Base-by-base conservation (phyloP, 2,797 vertebrate genomes). In the Paratrypauchen microcephalus region DNA sequence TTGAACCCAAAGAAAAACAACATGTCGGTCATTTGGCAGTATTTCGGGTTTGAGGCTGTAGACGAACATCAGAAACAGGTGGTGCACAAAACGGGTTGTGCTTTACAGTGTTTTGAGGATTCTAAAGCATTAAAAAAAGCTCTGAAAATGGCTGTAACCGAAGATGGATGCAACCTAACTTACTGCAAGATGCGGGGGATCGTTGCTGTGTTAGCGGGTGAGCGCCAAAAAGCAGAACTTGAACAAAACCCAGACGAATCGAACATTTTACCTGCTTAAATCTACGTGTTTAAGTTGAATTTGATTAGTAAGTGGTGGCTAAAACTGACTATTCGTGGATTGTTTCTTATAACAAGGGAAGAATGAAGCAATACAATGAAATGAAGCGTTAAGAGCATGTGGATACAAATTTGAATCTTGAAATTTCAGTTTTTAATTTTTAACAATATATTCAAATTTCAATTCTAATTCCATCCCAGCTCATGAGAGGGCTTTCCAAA, bases 161-260 rank as follows among this genome's bases (percentile, higher is more conserved):
- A 93, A 58, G 89, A 90, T 75, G 89, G 90, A 83, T 93, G 92
- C 30, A 92, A 94, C 28, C 77, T 95, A 8, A 94, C 92, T 28
- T 94, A 94, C 84, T 94, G 93, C 89, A 94, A 86, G 65, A 95
- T 95, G 94, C 87, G 94, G 70, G 93, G 93, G 7, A 91, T 95
- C 55, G 90, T 92, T 0, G 61, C 90, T 0, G 90, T 95, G 56
- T 89, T 95, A 12, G 88, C 93, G 58, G 93, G 94, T 94, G 89
- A 86, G 92, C 72, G 1, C 41, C 7, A 15, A 12, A 59, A 0
- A 64, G 63, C 28, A 19, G 2, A 61, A 8, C 23, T 8, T 7
- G 3, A 39, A 1, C 18, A 11, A 62, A n/a, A 36, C 19, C 7
- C 2, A 2, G 7, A 3, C 58, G 5, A 30, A 9, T n/a, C n/a